Evolutionary conservation across 1,140 invertebrate genomes (phyloP), one percentile per base, ranked within the genome.

Genomic region (Drosophila equinoxialis): DNA sequence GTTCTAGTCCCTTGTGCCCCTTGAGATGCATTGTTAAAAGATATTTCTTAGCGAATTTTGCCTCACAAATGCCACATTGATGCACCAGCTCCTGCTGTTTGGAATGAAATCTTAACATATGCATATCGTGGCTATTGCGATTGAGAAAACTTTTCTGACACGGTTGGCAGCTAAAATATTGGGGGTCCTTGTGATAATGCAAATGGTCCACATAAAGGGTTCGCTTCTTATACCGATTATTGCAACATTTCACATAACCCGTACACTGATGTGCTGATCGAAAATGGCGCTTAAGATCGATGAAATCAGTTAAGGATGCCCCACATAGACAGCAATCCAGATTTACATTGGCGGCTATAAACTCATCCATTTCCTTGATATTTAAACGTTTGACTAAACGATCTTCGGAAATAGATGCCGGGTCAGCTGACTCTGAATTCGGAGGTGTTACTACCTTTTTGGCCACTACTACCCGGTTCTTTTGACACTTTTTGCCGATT

Each of bases 21-120:
- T 89, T 91, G 6, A 84, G 68, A 67, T 90, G 87, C 80, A 84
- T 90, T 3, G 89, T 90, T 13, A 90, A 69, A 2, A 90, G 66
- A 54, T 84, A 90, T 42, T 89, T 83, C 23, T 90, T 90, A 45
- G 87, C 89, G 17, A 90, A 90, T 2, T 81, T 81, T n/a, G 90
- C 84, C 48, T 81, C 66, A 13, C 87, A 90, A 8, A 79, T 71
- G 65, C 11, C 71, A 23, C 84, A 89, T 59, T 89, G 66, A 60
- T 89, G 85, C n/a, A 90, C 77, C 30, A 90, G 33, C 65, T 85
- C 70, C 65, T 89, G 77, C 14, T 89, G 77, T 17, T 89, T 78
- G 26, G 84, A 81, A 14, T 89, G 84, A 41, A 90, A 89, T 65
- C 84, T 85, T 33, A 89, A 67, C 85, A 89, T 89, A 17, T 89